A percentile compares a stretch with the other conserved stretches of the same genome.
These are phyloP conservation scores for Acrobeloides nanus DNA, from an alignment of 2,888 invertebrate species.

Conservation along the genomic window DNA sequence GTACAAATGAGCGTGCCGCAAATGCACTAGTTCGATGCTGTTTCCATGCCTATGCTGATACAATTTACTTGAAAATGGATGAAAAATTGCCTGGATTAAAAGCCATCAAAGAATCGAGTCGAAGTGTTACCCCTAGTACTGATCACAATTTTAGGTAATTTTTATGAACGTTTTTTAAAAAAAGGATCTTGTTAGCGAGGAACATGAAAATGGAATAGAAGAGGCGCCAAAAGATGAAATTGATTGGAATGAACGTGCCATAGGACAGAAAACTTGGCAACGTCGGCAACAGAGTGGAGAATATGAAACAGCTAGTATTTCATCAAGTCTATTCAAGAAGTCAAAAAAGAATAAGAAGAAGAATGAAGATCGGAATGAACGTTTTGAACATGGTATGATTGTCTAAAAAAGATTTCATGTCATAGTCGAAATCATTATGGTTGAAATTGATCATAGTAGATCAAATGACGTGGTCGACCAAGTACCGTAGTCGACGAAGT, in stretches of 20 bases:
- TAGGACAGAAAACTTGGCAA: constrained; percentile 38
- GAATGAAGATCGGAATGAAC: constrained; percentile 15
- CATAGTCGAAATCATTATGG: too few species aligned
- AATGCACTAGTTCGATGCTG: constrained; percentile 80
- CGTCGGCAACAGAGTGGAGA: constrained; percentile 50
- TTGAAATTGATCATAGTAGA: too few species aligned
- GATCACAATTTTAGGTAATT: constrained; percentile 24
- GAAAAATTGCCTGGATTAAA: constrained; percentile 39
- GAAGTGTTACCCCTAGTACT: constrained; percentile 27
- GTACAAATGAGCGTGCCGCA: constrained; percentile 89
- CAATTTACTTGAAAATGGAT: constrained; percentile 40
- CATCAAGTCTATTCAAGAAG: constrained; percentile 27
- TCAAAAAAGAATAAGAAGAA: constrained; percentile 21
- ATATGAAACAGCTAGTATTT: constrained; percentile 48
- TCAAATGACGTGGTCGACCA: too few species aligned
- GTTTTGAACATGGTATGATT: constrained; percentile 10
- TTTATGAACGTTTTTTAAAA: constrained; percentile 8
- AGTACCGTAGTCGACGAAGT: too few species aligned
- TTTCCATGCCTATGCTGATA: constrained; percentile 94
- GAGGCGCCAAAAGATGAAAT: constrained; percentile 21
- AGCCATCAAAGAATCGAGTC: constrained; percentile 31
- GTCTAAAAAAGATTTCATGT: too few species aligned
- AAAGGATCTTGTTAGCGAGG: constrained; percentile 12
- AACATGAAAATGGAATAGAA: constrained; percentile 17
- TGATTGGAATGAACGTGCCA: constrained; percentile 32